Evolutionary conservation across 2,888 invertebrate genomes (phyloP), one percentile per base, ranked within the genome.

Genomic region (Orthonychiurus folsomi): DNA sequence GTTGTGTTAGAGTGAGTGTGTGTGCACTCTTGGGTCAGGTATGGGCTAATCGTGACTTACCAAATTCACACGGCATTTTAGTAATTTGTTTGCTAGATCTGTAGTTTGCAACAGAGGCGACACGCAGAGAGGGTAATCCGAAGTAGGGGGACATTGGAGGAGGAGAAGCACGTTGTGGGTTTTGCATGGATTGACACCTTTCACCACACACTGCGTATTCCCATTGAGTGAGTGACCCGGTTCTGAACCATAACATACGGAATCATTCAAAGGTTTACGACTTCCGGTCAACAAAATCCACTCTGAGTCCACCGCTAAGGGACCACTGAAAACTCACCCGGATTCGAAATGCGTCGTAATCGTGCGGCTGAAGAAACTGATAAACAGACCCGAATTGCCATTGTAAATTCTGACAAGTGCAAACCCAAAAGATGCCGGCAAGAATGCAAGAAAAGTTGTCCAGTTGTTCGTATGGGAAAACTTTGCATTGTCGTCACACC

Each of bases 381-480:
- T 77, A 90, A 90, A 78, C 85, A 95, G 75, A 97, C 95, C 62
- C 87, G 96, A 81, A 96, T 97, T 78, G 96, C 97, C 68, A 96
- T 97, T 75, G 95, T 97, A 68, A 96, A 92, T 79, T 86, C 88
- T 72, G 99, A 99, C 81, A 93, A 94, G 76, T 99, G 99, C 80
- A 99, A 99, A 78, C 99, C 99, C 1, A 99, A 99, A 80, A 84
- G 96, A 83, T 99, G 99, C 80, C 86, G 95, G 62, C 96, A 97
- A 78, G 96, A 97, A 76, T 99, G 99, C 80, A 99, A 99, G 77
- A 92, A 93, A 76, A 92, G 93, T 60, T 99, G 99, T 79, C 99
- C 99, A 1, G 97, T 99, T 63, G 96, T 96, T 66, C 85, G 97
- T 72, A 96, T 96, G 93, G 99, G 97, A 76, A 99, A 99, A 79